Conservation (phyloP, 2,113 vertebrate genomes). For the Suricata suricatta region DNA sequence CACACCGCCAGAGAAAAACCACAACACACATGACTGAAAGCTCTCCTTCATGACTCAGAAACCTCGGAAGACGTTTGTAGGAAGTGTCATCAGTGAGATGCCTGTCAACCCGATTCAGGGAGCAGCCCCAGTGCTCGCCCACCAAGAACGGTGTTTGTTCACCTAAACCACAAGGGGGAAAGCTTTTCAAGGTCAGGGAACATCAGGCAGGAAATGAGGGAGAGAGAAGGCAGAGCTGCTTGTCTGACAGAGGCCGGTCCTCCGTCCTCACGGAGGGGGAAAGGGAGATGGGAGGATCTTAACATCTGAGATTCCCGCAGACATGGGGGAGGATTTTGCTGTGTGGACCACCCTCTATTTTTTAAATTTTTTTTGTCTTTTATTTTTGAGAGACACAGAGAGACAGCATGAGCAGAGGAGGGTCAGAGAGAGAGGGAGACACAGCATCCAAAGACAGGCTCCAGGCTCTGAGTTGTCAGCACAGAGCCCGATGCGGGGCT, state of each 20-base stretch:
- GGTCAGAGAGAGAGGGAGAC: no score
- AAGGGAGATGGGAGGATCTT: no score
- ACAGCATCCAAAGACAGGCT: no score
- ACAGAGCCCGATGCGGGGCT: no score
- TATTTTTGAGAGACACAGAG: no score
- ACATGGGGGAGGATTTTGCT: neutral
- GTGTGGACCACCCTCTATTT: neutral
- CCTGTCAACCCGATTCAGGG: neutral
- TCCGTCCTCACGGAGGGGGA: no score
- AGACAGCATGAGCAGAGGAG: no score
- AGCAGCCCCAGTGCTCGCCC: neutral
- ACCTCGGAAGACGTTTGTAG: neutral
- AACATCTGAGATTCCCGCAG: neutral
- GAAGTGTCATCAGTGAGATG: neutral
- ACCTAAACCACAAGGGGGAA: neutral
- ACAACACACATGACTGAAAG: rapidly evolving
- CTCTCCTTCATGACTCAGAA: neutral
- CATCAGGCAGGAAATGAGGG: neutral
- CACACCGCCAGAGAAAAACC: neutral
- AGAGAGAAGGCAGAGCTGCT: no score
- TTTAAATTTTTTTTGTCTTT: neutral
- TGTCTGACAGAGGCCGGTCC: neutral
- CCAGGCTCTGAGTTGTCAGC: no score
- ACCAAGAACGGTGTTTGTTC: neutral
- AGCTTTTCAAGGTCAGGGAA: neutral